A percentile compares a stretch with the other conserved stretches of the same genome.
Evolutionary conservation across 1,140 invertebrate species (phyloP).

Genomic region (Doryteuthis pealeii): DNA sequence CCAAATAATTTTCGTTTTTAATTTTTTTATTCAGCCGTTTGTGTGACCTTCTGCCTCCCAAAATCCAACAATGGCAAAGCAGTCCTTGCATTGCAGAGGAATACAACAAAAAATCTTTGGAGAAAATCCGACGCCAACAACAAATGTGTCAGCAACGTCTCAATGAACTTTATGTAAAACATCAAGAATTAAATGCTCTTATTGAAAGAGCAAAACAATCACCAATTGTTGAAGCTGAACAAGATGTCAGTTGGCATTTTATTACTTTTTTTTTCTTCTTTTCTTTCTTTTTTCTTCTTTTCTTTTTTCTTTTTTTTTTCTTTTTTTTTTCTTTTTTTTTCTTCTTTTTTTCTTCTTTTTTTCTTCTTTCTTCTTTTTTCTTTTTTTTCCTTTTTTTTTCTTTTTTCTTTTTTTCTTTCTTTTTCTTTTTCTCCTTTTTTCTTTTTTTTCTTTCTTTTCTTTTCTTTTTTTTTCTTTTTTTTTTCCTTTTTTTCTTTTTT

Average conservation of each 20-base stretch:
- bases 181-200: constrained; percentile 75
- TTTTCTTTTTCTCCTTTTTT: too few species aligned
- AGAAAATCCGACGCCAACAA: constrained; percentile 79
- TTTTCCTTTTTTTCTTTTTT: too few species aligned
- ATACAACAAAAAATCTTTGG: constrained; percentile 79
- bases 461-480: too few species aligned
- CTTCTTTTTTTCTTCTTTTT: neutral
- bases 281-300: neutral
- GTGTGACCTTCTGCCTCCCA: constrained; percentile 77
- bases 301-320: neutral
- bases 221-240: constrained; percentile 66
- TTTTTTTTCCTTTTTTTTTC: too few species aligned
- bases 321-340: neutral
- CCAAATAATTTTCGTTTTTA: too few species aligned
- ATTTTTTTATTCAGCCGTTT: constrained; percentile 56
- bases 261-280: constrained; percentile 4
- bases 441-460: too few species aligned
- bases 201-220: constrained; percentile 73
- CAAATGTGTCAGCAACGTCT: constrained; percentile 72
- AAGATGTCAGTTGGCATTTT: constrained; percentile 41
- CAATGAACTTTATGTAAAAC: constrained; percentile 55
- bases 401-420: too few species aligned
- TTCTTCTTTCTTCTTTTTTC: too few species aligned
- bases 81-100: constrained; percentile 86
- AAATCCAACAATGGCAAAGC: constrained; percentile 94